Conservation (phyloP, 2,113 vertebrate genomes). For the Gymnorhina tibicen region DNA sequence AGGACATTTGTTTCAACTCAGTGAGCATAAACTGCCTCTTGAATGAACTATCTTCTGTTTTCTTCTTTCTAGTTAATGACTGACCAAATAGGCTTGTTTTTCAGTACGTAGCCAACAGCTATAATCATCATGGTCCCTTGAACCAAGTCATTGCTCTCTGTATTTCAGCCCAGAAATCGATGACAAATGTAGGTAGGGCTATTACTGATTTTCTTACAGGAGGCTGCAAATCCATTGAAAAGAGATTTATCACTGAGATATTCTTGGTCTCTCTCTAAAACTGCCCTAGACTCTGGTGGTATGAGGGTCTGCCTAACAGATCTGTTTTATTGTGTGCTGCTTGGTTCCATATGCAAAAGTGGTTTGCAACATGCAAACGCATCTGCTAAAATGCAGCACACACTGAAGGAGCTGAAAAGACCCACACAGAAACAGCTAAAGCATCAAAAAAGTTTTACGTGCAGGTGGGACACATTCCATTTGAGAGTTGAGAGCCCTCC, state of each 20-base stretch:
- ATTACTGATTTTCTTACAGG: neutral
- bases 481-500: neutral
- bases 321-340: neutral
- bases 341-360: neutral
- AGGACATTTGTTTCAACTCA: neutral
- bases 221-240: neutral
- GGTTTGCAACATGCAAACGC: neutral
- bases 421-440: neutral
- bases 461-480: neutral
- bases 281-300: neutral
- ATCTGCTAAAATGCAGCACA: neutral
- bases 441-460: neutral
- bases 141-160: neutral
- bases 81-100: conserved; percentile 11
- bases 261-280: neutral
- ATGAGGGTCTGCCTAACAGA: neutral
- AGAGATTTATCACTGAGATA: neutral
- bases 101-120: neutral
- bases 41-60: neutral
- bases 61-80: conserved; percentile 9
- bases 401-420: neutral
- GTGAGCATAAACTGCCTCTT: neutral
- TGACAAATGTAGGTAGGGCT: neutral
- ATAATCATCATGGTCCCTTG: neutral
- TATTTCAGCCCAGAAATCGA: neutral